Evolutionary conservation across 2,888 invertebrate genomes (phyloP).

Genomic region (Macrosoma leucophasiata): DNA sequence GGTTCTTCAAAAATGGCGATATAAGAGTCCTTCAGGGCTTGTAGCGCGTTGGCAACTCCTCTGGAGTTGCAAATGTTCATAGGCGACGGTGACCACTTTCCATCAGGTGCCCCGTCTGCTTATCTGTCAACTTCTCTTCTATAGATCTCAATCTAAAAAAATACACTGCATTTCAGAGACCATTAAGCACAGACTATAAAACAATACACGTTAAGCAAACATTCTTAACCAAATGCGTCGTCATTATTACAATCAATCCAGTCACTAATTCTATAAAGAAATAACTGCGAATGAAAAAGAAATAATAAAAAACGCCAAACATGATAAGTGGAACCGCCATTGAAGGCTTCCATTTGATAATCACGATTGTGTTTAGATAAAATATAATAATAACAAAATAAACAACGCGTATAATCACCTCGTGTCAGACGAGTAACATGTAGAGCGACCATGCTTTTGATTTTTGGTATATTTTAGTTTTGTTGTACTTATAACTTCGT

Average conservation of each 20-base stretch:
- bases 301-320: constrained; percentile 32
- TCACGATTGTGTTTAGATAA: constrained; percentile 73
- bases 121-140: too few species aligned
- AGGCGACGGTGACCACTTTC: too few species aligned
- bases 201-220: neutral
- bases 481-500: too few species aligned
- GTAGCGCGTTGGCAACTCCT: too few species aligned
- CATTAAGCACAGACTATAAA: neutral
- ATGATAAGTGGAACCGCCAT: constrained; percentile 43
- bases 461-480: too few species aligned
- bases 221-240: constrained; percentile 1
- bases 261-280: constrained; percentile 34
- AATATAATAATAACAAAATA: constrained; percentile 70
- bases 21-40: too few species aligned
- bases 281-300: constrained; percentile 30
- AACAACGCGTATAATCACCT: constrained; percentile 68
- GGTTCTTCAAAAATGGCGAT: too few species aligned
- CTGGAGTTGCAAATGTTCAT: too few species aligned
- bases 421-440: constrained; percentile 47
- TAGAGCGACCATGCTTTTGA: constrained; percentile 29
- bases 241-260: too few species aligned
- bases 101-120: too few species aligned
- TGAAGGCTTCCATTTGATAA: constrained; percentile 53
- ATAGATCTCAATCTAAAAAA: too few species aligned
- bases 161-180: too few species aligned